phyloP scores from a whole-genome alignment of 2,797 vertebrate genomes.

The Anguilla obscura region DNA sequence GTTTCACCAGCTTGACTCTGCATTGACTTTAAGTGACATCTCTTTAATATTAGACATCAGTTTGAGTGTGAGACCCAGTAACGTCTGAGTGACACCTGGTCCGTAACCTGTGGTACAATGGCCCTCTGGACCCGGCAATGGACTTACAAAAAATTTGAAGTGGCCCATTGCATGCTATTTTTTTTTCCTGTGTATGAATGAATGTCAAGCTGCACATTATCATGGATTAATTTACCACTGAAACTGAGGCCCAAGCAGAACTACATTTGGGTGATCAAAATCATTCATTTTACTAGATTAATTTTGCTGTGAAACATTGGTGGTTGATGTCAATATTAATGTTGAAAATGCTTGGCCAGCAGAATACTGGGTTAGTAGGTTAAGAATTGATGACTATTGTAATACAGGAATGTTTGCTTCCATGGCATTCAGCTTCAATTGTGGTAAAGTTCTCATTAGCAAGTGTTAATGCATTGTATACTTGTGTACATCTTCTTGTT shows the following conservation, averaged over 20 bases:
- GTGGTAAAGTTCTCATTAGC: neutral
- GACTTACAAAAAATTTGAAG: neutral
- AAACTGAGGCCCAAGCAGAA: neutral
- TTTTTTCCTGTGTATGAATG: neutral
- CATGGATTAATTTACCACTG: neutral
- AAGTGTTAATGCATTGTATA: constrained; percentile 1
- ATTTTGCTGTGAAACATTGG: neutral
- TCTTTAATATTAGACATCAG: neutral
- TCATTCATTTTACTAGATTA: neutral
- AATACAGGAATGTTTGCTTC: constrained; percentile 14
- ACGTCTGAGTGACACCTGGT: neutral
- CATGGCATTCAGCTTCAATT: constrained; percentile 8
- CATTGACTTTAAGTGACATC: neutral
- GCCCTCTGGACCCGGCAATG: neutral
- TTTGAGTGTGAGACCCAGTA: neutral
- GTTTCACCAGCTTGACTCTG: neutral
- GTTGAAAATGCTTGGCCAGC: neutral
- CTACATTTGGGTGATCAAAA: neutral
- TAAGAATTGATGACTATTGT: constrained; percentile 2
- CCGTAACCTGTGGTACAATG: neutral
- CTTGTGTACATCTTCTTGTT: constrained; percentile 2
- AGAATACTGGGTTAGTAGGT: neutral
- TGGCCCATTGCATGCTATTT: neutral
- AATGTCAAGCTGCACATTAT: neutral
- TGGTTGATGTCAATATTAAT: neutral